Evolutionary conservation across 2,113 vertebrate genomes (phyloP), one percentile per base, ranked within the genome.

Genomic region (Corydoras maculifer): DNA sequence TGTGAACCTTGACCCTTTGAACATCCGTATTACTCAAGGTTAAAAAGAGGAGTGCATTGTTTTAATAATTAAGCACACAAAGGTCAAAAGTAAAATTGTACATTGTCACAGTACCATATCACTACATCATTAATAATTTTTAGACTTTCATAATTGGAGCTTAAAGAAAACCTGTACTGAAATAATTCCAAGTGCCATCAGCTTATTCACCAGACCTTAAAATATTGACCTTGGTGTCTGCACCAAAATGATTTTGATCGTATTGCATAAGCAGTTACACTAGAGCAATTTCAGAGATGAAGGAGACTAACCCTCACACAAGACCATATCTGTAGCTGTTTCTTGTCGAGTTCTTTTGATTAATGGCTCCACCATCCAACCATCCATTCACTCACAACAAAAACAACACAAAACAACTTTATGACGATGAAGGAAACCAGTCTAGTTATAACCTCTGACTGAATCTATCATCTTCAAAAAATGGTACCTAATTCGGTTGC

Each of bases 151-250:
- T 49, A 12, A 15, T 68, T 68, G 30, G 25, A 54, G 29, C 49
- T 3, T 65, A 55, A 67, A 29, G 30, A 66, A 61, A 67, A 30
- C 49, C 58, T 68, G 68, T 57, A 62, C 55, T 74, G 15, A 68
- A 73, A 53, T 53, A 61, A 30, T 50, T 67, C 67, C 49, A 43
- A 62, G 67, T 74, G 50, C 72, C 12, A 62, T 74, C 58, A 55
- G 58, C 25, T 15, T 58, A 18, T 65, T 72, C 62, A 65, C 65
- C 55, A 51, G 58, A 13, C 10, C 13, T 65, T 59, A 51, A 51
- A 65, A 65, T 51, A 51, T 49, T 72, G 70, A 57, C 65, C 65
- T 68, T 68, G 64, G 29, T 48, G 25, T 31, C 9, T 35, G 12
- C 43, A 31, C 25, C 29, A 53, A 51, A 68, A 51, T 49, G 14